phyloP scores from a whole-genome alignment of 2,888 invertebrate genomes.

The Meandrusa payeni region DNA sequence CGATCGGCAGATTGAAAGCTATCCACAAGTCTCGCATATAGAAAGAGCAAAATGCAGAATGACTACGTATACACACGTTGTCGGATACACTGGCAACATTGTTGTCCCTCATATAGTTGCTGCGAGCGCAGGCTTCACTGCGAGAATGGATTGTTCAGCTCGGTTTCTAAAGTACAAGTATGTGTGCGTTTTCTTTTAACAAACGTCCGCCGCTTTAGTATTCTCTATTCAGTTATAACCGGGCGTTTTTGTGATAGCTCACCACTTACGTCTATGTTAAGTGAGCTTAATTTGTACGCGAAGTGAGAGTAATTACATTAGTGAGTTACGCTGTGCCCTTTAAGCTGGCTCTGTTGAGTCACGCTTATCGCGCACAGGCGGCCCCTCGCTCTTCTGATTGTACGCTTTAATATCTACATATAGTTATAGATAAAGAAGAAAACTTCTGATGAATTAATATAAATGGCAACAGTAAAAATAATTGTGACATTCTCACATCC shows the following conservation, averaged over 20 bases:
- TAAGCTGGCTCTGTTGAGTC: background rate
- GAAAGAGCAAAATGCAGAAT: too few relatives aligned
- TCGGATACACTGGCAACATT: conserved; percentile 1
- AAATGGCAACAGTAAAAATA: too few relatives aligned
- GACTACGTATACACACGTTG: too few relatives aligned
- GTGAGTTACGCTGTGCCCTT: conserved; percentile 5
- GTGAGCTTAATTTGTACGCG: conserved; percentile 1
- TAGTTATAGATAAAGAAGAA: too few relatives aligned
- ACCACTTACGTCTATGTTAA: background rate
- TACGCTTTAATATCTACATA: background rate
- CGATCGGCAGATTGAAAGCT: too few relatives aligned
- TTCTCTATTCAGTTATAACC: background rate
- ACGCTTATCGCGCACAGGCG: background rate
- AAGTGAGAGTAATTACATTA: conserved; percentile 9
- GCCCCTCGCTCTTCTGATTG: too few relatives aligned
- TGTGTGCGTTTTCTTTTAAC: background rate
- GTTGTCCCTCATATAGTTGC: background rate
- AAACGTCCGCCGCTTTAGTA: background rate
- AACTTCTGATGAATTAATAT: too few relatives aligned
- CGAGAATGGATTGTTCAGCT: background rate
- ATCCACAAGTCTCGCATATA: too few relatives aligned
- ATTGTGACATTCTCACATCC: too few relatives aligned
- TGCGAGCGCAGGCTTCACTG: background rate
- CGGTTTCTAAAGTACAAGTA: background rate
- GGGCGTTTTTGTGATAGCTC: background rate